phyloP scores from a whole-genome alignment of 2,888 invertebrate genomes.

The Deroplatys truncata region DNA sequence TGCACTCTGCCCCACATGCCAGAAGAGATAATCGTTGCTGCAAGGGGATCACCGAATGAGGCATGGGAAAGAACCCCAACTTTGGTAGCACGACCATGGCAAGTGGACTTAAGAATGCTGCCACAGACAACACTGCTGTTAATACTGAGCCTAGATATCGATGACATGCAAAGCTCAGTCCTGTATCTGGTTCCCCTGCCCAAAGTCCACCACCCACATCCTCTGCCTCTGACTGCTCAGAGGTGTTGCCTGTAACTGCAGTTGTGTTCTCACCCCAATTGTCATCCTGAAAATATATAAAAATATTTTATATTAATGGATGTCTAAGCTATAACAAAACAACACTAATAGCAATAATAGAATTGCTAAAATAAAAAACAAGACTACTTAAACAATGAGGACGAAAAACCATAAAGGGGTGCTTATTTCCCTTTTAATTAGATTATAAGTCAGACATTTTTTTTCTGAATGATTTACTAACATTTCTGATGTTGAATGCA shows the following conservation, averaged over 20 bases:
- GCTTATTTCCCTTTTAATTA: too few relatives aligned
- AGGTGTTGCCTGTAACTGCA: conserved; percentile 93
- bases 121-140: conserved; percentile 71
- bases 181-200: conserved; percentile 66
- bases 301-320: background rate
- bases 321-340: background rate
- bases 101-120: conserved; percentile 87
- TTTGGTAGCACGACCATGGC: conserved; percentile 94
- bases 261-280: conserved; percentile 99
- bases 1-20: conserved; percentile 90
- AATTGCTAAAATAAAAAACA: too few relatives aligned
- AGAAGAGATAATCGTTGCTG: conserved; percentile 67
- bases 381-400: too few relatives aligned
- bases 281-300: conserved; percentile 67
- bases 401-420: too few relatives aligned
- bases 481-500: too few relatives aligned
- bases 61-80: conserved; percentile 77
- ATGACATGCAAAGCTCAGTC: conserved; percentile 69
- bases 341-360: too few relatives aligned
- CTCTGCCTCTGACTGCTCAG: conserved; percentile 90
- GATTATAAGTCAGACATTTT: too few relatives aligned
- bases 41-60: conserved; percentile 59
- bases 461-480: too few relatives aligned
- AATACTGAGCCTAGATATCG: conserved; percentile 79
- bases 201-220: conserved; percentile 82